A percentile compares a stretch with the other conserved stretches of the same genome.
These are phyloP conservation scores for Hetaerina americana DNA, from an alignment of 1,140 invertebrate genomes.

Conservation along the genomic window DNA sequence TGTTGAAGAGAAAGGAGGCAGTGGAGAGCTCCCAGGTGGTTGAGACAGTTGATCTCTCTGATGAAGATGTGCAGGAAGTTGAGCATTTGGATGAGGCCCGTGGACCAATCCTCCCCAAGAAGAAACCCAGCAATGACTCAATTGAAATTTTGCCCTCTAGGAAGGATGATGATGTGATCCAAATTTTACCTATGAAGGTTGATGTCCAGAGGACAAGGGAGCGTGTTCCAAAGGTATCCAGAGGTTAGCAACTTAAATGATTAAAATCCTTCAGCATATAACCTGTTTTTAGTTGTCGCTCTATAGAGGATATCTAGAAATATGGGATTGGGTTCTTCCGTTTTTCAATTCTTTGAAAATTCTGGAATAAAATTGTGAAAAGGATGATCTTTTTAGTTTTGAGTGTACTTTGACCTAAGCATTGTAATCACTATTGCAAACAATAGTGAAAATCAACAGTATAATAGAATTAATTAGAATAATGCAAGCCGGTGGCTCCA, in stretches of 20 bases:
- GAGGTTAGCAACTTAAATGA: not conserved
- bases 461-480: no score
- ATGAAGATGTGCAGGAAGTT: not conserved
- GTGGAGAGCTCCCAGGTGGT: not conserved
- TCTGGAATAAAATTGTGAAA: not conserved
- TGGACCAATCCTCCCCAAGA: not conserved
- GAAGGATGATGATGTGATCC: not conserved
- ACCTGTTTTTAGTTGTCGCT: not conserved
- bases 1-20: not conserved
- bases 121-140: no score
- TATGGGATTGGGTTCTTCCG: not conserved
- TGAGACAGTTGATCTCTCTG: not conserved
- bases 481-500: no score
- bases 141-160: no score
- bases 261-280: not conserved
- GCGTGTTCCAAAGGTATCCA: not conserved
- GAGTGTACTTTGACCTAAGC: not conserved
- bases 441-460: no score
- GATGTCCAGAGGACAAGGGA: not conserved
- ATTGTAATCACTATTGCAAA: not conserved
- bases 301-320: not conserved
- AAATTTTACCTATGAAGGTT: not conserved
- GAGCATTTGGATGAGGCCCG: not conserved
- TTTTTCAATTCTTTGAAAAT: not conserved
- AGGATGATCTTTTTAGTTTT: not conserved